A percentile compares a stretch with the other conserved stretches of the same genome.
Evolutionary conservation across 53 echinoderm and acorn worm species (phyloP).

Genomic region (Temnopleurus reevesii): DNA sequence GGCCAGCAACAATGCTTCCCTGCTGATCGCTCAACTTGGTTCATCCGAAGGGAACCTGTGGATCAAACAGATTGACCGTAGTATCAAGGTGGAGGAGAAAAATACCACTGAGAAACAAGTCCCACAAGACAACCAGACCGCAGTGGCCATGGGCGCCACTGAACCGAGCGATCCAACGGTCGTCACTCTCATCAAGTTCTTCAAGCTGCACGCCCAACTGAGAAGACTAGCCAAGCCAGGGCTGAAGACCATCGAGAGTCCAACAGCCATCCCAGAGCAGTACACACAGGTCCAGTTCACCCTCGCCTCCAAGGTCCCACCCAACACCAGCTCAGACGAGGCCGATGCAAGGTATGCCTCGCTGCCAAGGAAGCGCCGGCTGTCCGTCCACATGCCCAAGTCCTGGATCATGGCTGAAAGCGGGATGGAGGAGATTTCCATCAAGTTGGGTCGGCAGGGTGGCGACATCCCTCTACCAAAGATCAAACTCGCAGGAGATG

Average conservation of each 20-base stretch:
- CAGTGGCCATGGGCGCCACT: not conserved
- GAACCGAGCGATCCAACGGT: constrained; percentile 51
- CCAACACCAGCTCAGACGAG: constrained; percentile 22
- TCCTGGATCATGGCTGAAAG: constrained; percentile 79
- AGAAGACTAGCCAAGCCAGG: constrained; percentile 54
- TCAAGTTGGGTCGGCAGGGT: constrained; percentile 63
- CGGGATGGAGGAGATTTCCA: constrained; percentile 68
- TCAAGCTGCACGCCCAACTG: constrained; percentile 56
- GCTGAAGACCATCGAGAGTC: constrained; percentile 56
- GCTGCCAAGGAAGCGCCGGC: constrained; percentile 29
- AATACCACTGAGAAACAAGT: not conserved
- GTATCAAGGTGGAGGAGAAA: constrained; percentile 20
- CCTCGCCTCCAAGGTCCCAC: constrained; percentile 54
- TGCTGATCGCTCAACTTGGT: constrained; percentile 58
- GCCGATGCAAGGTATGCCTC: constrained; percentile 23
- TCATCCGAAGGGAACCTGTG: constrained; percentile 52
- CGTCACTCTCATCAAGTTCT: constrained; percentile 54
- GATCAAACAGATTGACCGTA: constrained; percentile 50
- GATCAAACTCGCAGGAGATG: constrained; percentile 46
- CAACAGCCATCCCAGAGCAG: constrained; percentile 83
- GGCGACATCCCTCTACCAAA: constrained; percentile 78
- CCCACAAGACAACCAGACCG: constrained; percentile 26
- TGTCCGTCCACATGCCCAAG: constrained; percentile 47
- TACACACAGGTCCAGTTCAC: constrained; percentile 91
- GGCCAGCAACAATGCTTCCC: constrained; percentile 50